phyloP scores from a whole-genome alignment of 2,888 invertebrate genomes.

The Drosophila paramelanica region DNA sequence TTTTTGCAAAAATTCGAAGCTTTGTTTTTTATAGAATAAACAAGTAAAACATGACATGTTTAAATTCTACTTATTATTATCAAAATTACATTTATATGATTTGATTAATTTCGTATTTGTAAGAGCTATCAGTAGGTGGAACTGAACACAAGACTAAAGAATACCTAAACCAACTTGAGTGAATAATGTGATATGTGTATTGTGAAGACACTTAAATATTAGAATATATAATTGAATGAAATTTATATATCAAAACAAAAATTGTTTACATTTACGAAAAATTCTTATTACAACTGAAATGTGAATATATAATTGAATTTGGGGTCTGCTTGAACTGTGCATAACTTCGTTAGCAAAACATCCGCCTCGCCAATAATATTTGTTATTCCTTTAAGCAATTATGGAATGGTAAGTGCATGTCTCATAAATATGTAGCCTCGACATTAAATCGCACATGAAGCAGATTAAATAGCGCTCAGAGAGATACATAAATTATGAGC shows the following conservation, averaged over 20 bases:
- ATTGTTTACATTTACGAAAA: too few relatives aligned
- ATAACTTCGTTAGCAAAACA: background rate
- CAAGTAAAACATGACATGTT: too few relatives aligned
- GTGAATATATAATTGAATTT: background rate
- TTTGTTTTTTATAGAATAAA: background rate
- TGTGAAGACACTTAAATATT: too few relatives aligned
- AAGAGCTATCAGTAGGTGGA: too few relatives aligned
- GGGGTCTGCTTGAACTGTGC: background rate
- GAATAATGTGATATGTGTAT: too few relatives aligned
- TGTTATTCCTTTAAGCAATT: conserved; percentile 12
- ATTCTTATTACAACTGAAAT: too few relatives aligned
- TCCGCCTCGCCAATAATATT: background rate
- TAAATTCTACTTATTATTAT: too few relatives aligned
- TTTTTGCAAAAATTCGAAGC: conserved; percentile 7
- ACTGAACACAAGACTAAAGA: too few relatives aligned
- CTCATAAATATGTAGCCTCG: conserved; percentile 33
- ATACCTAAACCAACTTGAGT: too few relatives aligned
- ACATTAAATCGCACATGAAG: conserved; percentile 51
- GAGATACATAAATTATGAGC: conserved; percentile 56
- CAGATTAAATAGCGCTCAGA: conserved; percentile 50
- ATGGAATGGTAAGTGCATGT: conserved; percentile 35
- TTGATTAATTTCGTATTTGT: too few relatives aligned
- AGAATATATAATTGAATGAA: too few relatives aligned
- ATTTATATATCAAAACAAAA: background rate
- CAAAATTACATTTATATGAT: too few relatives aligned